Base-by-base conservation (phyloP, 1,140 invertebrate genomes). In the Calycopis cecrops region DNA sequence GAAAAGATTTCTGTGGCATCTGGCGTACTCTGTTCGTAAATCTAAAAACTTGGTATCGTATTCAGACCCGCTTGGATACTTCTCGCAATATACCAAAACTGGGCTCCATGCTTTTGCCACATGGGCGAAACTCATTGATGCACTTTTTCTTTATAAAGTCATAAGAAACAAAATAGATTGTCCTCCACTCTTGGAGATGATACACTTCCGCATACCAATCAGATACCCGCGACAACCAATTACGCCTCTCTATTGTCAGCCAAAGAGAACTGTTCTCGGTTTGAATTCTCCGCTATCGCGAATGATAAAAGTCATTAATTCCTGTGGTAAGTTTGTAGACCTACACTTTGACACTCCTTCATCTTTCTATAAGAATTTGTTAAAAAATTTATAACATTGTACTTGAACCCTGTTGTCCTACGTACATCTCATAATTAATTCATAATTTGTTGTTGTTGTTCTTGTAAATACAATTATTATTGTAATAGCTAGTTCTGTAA, bases 1-100 rank as follows among this genome's bases (percentile, higher is more conserved):
- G 34, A 52, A 52, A 16, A 14, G 50, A 11, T 52, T 52, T 18
- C 4, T 52, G 12, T 52, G 50, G 50, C 35, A 21, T 16, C 14
- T 52, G 9, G 17, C 34, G 9, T 18, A 38, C 21, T 28, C 21
- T 28, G 21, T 28, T 28, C 2, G 21, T 28, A 28, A 28, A 28
- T 28, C 21, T 28, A 28, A 28, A 6, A 6, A 28, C 2, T 28
- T 28, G 21, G 6, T 6, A 6, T 28, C 21, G 6, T 28, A 28
- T 28, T 3, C 2, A 2, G 21, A 28, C 6, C 21, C 2, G 6
- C 21, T 3, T 28, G 6, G 6, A 28, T 28, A 28, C 21, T 28
- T 28, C 6, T 28, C 21, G 2, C 21, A 6, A 2, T 28, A 3
- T 28, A 28, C 21, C 6, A 28, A 6, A 28, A 28, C 21, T 28